Base-by-base conservation (phyloP, 1,140 invertebrate species). In the Pogonomyrmex californicus region DNA sequence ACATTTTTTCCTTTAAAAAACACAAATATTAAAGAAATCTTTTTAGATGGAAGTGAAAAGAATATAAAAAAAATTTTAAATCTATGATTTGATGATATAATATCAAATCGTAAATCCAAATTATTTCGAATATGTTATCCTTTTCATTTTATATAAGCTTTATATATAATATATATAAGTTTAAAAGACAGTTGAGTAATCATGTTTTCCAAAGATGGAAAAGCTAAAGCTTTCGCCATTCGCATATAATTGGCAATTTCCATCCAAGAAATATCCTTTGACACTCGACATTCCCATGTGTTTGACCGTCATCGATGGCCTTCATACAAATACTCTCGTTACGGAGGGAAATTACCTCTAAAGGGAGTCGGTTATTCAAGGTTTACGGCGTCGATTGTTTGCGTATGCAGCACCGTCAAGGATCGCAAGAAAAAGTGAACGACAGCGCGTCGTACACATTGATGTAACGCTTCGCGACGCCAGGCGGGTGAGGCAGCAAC, bases 201-300 rank as follows among this genome's bases (percentile, higher is more conserved):
- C 23, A 33, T 33, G 10, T 23, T 5, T 47, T 0, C 10, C n/a
- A 36, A 47, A 4, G n/a, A 12, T 10, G n/a, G n/a, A 70, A 70
- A 30, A 7, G 9, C 30, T 47, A 14, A 70, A 70, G 41, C 10
- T 5, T 12, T 14, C 14, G 5, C 30, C 44, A 10, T 2, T 47
- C n/a, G 41, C 41, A 68, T 68, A 68, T 68, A 68, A 68, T 68
- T 68, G n/a, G 44, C 6, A 23, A n/a, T n/a, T 23, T 23, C 23
- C n/a, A 7, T 33, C 44, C 38, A 41, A 23, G 10, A 47, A 30
- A 23, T n/a, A n/a, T 56, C 6, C 6, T n/a, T 7, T 38, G 33
- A 14, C 62, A 65, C 3, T 38, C 36, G 14, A 60, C 4, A 66
- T 41, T n/a, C 36, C 63, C 10, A 23, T 23, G 23, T 38, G 36